A percentile compares a stretch with the other conserved stretches of the same genome.
Evolutionary conservation across 2,888 invertebrate genomes (phyloP).

Genomic region (Hofmannophila pseudospretella): DNA sequence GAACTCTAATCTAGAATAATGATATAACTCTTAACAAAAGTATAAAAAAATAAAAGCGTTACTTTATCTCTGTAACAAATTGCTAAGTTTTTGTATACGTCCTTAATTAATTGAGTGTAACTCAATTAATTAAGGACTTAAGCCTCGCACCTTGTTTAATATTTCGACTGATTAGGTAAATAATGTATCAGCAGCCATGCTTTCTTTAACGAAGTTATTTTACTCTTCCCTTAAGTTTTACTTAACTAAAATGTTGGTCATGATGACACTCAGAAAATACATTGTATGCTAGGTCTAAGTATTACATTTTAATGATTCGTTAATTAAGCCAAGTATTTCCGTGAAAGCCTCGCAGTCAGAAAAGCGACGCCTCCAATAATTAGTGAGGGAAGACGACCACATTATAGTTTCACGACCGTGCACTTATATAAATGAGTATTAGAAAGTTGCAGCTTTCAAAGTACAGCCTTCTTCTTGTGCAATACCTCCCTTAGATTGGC

Average conservation of each 20-base stretch:
- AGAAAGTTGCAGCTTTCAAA: conserved; percentile 37
- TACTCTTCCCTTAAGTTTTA: too few relatives aligned
- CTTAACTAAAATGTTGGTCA: too few relatives aligned
- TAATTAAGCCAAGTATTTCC: conserved; percentile 15
- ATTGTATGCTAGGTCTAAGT: too few relatives aligned
- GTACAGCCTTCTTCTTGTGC: conserved; percentile 44
- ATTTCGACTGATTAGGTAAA: conserved; percentile 23
- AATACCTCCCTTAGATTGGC: conserved; percentile 55
- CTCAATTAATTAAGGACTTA: conserved; percentile 18
- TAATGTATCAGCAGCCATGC: neutral
- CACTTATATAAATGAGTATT: conserved; percentile 37
- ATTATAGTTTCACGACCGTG: conserved; percentile 27
- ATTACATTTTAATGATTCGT: conserved; percentile 5
- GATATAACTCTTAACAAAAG: too few relatives aligned
- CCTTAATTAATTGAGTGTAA: too few relatives aligned
- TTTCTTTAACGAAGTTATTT: neutral
- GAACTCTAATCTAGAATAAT: too few relatives aligned
- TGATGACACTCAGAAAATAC: too few relatives aligned
- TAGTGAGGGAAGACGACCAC: conserved; percentile 35
- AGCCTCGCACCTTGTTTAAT: conserved; percentile 23
- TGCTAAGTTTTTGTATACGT: conserved; percentile 12
- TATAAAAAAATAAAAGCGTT: conserved; percentile 1
- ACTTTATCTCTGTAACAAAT: conserved; percentile 12
- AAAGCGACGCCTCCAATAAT: conserved; percentile 29
- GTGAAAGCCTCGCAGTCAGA: conserved; percentile 29